phyloP scores from a whole-genome alignment of 1,140 invertebrate genomes.

The Adelges cooleyi region DNA sequence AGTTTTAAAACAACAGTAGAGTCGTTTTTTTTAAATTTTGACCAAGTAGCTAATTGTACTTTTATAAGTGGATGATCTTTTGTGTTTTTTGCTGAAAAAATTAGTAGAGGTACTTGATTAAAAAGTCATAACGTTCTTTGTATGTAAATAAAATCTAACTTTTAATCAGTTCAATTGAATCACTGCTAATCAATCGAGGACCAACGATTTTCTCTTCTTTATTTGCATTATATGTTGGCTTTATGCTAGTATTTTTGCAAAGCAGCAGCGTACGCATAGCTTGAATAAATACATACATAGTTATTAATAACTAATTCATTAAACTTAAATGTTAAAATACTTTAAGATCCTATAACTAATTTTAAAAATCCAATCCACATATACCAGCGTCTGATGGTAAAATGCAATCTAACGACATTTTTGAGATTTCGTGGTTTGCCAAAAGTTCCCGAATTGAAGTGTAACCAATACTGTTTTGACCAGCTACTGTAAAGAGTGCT shows the following conservation, averaged over 20 bases:
- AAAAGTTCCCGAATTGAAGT: conserved; percentile 51
- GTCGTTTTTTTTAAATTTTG: conserved; percentile 18
- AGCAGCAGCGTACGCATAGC: conserved; percentile 15
- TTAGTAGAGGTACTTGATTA: not conserved
- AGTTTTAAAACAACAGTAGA: conserved; percentile 16
- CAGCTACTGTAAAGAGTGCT: not conserved
- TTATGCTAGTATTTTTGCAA: conserved; percentile 10
- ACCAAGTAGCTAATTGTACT: conserved; percentile 15
- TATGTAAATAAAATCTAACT: not conserved
- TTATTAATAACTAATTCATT: too few species aligned
- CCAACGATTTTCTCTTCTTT: conserved; percentile 16
- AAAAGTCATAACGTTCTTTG: not conserved
- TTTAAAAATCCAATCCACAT: conserved; percentile 4
- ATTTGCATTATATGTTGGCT: not conserved
- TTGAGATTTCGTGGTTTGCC: conserved; percentile 46
- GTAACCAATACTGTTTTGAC: conserved; percentile 43
- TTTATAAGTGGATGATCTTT: conserved; percentile 13
- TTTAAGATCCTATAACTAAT: not conserved
- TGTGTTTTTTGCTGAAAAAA: conserved; percentile 12
- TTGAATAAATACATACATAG: not conserved
- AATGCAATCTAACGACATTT: conserved; percentile 59
- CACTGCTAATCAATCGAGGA: conserved; percentile 16
- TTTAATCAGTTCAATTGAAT: conserved; percentile 7
- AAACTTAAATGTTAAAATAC: too few species aligned
- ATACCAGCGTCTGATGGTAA: conserved; percentile 75